Percentiles rank a stretch among this genome's conserved stretches.
Evolutionary conservation across 2,797 vertebrate species (phyloP).

Genomic region (Nannoperca australis): DNA sequence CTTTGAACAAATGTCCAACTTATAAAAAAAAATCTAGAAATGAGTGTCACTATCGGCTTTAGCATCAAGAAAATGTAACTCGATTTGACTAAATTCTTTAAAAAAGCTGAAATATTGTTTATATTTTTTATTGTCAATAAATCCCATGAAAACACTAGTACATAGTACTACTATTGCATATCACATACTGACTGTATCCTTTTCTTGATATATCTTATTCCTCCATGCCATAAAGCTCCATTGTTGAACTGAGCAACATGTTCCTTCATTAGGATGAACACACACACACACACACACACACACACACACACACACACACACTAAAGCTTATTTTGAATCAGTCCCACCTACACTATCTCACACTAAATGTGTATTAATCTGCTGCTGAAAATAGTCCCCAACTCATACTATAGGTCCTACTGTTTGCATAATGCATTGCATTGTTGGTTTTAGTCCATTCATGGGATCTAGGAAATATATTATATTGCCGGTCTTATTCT

Average conservation of each 20-base stretch:
- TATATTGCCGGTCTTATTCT: background rate
- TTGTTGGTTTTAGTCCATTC: background rate
- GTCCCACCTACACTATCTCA: background rate
- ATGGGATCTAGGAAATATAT: background rate
- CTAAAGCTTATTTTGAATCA: no score
- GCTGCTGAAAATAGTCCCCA: background rate
- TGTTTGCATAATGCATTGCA: background rate
- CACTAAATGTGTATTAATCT: slow-evolving; percentile 12
- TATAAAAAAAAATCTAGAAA: background rate
- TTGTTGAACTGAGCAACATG: no score
- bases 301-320: no score
- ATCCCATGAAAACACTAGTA: background rate
- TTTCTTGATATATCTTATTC: no score
- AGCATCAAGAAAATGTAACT: background rate
- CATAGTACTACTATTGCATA: no score
- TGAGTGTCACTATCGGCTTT: background rate
- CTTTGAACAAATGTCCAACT: background rate
- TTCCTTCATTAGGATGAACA: no score
- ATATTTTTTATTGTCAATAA: background rate
- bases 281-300: no score
- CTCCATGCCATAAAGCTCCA: no score
- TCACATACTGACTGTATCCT: no score
- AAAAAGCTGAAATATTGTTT: background rate
- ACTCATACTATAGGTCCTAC: background rate
- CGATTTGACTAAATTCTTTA: background rate